Evolutionary conservation across 1,140 invertebrate genomes (phyloP).

Genomic region (Octopus bimaculoides): DNA sequence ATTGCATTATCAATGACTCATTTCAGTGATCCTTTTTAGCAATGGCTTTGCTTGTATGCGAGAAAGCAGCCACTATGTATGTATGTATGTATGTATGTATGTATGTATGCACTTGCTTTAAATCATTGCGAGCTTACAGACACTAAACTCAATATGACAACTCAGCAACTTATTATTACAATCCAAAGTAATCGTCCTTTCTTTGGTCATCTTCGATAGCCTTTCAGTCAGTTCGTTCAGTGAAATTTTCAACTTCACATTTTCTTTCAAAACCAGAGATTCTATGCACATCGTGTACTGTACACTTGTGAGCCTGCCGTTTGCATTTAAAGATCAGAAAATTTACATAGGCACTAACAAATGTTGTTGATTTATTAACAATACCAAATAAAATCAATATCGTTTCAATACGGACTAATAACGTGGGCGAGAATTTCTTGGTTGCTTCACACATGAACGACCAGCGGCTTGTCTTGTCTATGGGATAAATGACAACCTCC

Average conservation of each 20-base stretch:
- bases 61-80: no score
- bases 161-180: background rate
- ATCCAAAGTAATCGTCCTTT: background rate
- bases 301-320: background rate
- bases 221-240: background rate
- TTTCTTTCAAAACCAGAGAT: background rate
- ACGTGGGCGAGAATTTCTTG: constrained; percentile 47
- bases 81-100: no score
- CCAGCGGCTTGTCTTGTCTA: constrained; percentile 50
- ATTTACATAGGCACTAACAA: constrained; percentile 38
- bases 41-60: no score
- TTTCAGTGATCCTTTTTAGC: no score
- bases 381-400: constrained; percentile 52
- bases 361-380: constrained; percentile 45
- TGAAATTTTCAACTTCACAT: background rate
- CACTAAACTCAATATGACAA: no score
- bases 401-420: constrained; percentile 51
- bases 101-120: no score
- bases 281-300: background rate
- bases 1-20: no score
- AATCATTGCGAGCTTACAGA: no score
- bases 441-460: constrained; percentile 55
- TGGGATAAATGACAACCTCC: constrained; percentile 36
- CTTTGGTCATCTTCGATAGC: background rate
- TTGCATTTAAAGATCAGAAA: background rate